Evolutionary conservation across 1,140 invertebrate genomes (phyloP).

Genomic region (Pogonus chalceus): DNA sequence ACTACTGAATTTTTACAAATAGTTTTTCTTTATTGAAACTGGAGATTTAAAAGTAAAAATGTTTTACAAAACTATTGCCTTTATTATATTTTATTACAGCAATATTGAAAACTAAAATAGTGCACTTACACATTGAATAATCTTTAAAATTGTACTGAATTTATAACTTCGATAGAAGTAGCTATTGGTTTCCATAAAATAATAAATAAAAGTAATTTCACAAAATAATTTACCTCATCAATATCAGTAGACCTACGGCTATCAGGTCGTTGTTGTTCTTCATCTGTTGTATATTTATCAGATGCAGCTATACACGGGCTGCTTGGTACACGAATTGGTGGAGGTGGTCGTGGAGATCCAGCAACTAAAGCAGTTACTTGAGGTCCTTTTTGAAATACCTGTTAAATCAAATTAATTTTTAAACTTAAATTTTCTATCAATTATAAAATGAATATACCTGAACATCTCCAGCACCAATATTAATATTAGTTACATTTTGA

Average conservation of each 20-base stretch:
- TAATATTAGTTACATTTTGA: conserved; percentile 49
- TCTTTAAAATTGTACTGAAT: no score
- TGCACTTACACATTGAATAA: no score
- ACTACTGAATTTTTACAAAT: no score
- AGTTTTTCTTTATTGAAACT: no score
- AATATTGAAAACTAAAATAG: no score
- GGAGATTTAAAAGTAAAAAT: no score
- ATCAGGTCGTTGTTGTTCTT: not conserved
- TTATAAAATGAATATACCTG: not conserved
- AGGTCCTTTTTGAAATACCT: conserved; percentile 54
- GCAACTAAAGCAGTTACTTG: conserved; percentile 44
- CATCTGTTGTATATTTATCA: conserved; percentile 30
- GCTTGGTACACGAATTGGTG: conserved; percentile 20
- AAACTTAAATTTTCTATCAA: not conserved
- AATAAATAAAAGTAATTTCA: not conserved
- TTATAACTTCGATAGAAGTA: not conserved
- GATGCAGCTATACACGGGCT: conserved; percentile 30
- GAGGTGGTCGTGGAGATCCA: conserved; percentile 42
- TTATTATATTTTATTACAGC: no score
- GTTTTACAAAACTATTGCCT: no score
- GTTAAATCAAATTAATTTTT: conserved; percentile 21
- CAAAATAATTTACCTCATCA: not conserved
- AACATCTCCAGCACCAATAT: conserved; percentile 38
- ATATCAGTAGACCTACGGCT: not conserved
- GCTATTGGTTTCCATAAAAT: not conserved